Conservation (phyloP, 2,888 invertebrate species). For the Microplitis deprimator region DNA sequence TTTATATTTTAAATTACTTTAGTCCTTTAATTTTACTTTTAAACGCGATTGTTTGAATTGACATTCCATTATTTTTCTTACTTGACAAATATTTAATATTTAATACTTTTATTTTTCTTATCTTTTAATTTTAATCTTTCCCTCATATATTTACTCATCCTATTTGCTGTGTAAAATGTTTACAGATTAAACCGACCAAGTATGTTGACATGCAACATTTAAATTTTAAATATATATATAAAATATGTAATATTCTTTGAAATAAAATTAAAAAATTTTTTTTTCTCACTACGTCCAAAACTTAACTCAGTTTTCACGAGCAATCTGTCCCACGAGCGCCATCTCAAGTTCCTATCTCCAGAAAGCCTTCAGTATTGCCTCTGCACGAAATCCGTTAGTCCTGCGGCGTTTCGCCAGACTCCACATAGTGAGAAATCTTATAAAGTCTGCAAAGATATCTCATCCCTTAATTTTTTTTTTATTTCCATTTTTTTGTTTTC, state of each 20-base stretch:
- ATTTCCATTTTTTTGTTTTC: neutral
- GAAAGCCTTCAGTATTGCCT: neutral
- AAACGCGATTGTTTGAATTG: neutral
- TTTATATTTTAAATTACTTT: neutral
- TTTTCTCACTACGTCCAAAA: neutral
- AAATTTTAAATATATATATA: too few species aligned
- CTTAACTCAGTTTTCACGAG: neutral
- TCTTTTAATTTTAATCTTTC: neutral
- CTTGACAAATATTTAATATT: neutral
- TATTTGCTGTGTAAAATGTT: neutral
- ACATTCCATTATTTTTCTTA: conserved; percentile 16
- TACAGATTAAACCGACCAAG: too few species aligned
- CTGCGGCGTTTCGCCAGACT: neutral
- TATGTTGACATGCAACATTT: too few species aligned
- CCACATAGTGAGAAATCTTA: neutral
- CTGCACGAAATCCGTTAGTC: neutral
- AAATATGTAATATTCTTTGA: too few species aligned
- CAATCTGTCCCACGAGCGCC: conserved; percentile 17
- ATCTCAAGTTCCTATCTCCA: conserved; percentile 17
- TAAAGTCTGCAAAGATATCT: neutral
- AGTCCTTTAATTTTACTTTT: neutral
- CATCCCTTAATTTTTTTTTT: neutral
- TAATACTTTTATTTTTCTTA: neutral
- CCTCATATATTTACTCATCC: neutral
- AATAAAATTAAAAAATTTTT: neutral